Conservation (phyloP, 2,888 invertebrate genomes). For the Cryptus armator region DNA sequence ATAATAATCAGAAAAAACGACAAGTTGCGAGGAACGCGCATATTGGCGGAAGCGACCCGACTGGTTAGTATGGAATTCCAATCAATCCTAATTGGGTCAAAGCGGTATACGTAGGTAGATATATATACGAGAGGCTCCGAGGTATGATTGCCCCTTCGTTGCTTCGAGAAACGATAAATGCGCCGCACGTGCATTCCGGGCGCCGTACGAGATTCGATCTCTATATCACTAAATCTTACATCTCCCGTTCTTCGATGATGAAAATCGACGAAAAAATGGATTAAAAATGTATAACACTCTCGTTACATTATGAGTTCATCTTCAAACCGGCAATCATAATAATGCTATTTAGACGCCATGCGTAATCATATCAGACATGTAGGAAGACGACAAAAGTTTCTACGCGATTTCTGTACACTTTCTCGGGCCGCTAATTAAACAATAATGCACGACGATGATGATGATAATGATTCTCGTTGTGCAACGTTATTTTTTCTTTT, state of each 20-base stretch:
- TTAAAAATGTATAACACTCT: too few relatives aligned
- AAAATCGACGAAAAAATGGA: too few relatives aligned
- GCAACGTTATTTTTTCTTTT: constrained; percentile 48
- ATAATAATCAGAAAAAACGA: constrained; percentile 2
- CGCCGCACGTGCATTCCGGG: too few relatives aligned
- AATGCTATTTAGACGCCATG: background rate
- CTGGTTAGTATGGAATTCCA: constrained; percentile 51
- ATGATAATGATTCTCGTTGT: constrained; percentile 53
- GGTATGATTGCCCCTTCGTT: background rate
- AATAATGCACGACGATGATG: constrained; percentile 23
- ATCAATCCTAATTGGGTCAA: constrained; percentile 60
- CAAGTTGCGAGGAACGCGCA: background rate
- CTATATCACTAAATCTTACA: background rate
- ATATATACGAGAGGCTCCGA: background rate
- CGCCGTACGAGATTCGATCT: constrained; percentile 1
- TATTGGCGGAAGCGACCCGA: background rate
- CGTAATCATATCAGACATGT: constrained; percentile 41
- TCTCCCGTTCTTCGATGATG: too few relatives aligned
- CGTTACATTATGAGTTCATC: too few relatives aligned
- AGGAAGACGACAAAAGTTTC: constrained; percentile 29
- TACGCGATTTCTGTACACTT: constrained; percentile 56
- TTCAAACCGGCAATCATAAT: too few relatives aligned
- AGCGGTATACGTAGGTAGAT: constrained; percentile 10
- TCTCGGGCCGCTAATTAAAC: constrained; percentile 60
- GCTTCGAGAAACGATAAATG: too few relatives aligned